Base-by-base conservation (phyloP, 2,888 invertebrate species). In the Hofmannophila pseudospretella region DNA sequence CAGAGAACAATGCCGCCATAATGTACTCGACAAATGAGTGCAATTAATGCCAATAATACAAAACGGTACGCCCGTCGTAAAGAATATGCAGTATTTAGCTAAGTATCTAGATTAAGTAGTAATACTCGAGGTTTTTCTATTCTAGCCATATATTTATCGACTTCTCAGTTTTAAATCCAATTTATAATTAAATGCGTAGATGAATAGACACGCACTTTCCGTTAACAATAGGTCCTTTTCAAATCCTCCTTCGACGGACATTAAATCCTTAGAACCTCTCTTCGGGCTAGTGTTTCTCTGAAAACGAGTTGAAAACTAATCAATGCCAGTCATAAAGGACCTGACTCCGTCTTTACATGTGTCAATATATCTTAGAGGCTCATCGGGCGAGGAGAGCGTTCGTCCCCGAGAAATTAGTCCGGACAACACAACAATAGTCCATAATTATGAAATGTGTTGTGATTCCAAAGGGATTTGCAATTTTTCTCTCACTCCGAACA, bases 361-460 rank as follows among this genome's bases (percentile, higher is more conserved):
- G 62, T 54, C 63, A 65, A 77, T 77, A 77, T 14, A 73, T 81
- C 67, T 71, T 67, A 48, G 43, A 42, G 52, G 47, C 52, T 63
- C 66, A 65, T 50, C 59, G 63, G 65, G 70, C 72, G 69, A 66
- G 53, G 67, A 72, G 67, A 61, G 59, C 59, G 58, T 59, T 59
- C 66, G 67, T 78, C 70, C 54, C 57, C 63, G 54, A 65, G 65
- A 66, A 78, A 84, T 82, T 81, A 80, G 63, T 65, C 62, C 67
- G 55, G 75, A 79, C 85, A 76, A 72, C 69, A 57, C 68, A 76
- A 86, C 86, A 86, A 86, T 86, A 81, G 82, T 75, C 86, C 81
- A 85, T 86, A 85, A 86, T 86, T 85, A 84, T 85, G 86, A 86
- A 84, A 84, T 84, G 85, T 84, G 82, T 82, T 76, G 81, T 75